Conservation (phyloP, 2,888 invertebrate species). For the Orgyia antiqua region DNA sequence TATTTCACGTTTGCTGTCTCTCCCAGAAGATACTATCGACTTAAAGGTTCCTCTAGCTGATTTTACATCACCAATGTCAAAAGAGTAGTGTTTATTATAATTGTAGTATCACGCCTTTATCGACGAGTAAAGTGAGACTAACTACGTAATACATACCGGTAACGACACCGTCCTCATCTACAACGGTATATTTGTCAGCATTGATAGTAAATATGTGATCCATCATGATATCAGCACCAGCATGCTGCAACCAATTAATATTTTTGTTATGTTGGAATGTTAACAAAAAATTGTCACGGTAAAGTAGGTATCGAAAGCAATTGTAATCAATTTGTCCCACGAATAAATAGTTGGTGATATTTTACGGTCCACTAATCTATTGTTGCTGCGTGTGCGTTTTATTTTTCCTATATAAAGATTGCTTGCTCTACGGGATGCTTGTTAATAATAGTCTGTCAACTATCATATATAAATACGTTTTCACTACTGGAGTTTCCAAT, state of each 20-base stretch:
- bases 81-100: no score
- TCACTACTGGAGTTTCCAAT: no score
- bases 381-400: background rate
- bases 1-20: no score
- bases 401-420: background rate
- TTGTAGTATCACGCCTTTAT: no score
- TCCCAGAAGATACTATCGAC: no score
- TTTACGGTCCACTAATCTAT: conserved; percentile 1
- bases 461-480: no score
- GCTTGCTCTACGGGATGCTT: background rate
- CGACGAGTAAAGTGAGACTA: no score
- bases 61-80: no score
- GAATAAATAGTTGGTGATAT: background rate
- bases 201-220: conserved; percentile 85
- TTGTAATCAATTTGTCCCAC: conserved; percentile 2
- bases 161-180: conserved; percentile 83
- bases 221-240: conserved; percentile 80
- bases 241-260: conserved; percentile 56
- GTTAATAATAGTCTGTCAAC: no score
- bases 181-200: conserved; percentile 86
- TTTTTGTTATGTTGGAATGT: conserved; percentile 2
- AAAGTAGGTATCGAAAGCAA: conserved; percentile 10
- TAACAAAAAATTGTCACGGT: conserved; percentile 10
- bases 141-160: conserved; percentile 84
- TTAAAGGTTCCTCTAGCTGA: no score